Conservation (phyloP, 2,797 vertebrate genomes). For the Cichlasoma orientale region DNA sequence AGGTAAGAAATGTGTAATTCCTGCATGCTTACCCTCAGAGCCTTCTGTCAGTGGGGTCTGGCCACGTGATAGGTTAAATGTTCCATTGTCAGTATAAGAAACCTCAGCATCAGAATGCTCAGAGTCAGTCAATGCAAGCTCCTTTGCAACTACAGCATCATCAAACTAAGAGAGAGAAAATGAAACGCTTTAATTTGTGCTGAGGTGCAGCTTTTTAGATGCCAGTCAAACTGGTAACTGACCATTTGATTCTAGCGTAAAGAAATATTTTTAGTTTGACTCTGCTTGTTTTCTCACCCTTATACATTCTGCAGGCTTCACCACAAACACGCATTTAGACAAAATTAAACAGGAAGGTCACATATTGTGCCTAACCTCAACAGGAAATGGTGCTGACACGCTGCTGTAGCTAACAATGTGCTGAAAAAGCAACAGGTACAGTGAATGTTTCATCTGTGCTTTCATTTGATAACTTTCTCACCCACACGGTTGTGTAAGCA, state of each 20-base stretch:
- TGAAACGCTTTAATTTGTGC: neutral
- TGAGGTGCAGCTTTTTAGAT: neutral
- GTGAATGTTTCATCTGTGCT: neutral
- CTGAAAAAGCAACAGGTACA: neutral
- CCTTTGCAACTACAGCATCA: conserved; percentile 88
- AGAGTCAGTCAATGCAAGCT: conserved; percentile 92
- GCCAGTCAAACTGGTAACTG: neutral
- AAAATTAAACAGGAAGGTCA: neutral
- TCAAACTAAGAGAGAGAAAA: conserved; percentile 85
- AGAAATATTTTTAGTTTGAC: neutral
- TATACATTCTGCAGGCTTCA: neutral
- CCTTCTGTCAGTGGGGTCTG: conserved; percentile 97
- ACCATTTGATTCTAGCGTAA: neutral
- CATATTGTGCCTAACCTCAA: conserved; percentile 11
- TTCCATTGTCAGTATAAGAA: conserved; percentile 95
- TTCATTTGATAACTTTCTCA: neutral
- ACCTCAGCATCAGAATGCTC: conserved; percentile 96
- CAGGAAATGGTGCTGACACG: conserved; percentile 21
- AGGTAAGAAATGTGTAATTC: neutral
- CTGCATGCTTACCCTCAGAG: conserved; percentile 85
- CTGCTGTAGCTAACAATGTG: neutral
- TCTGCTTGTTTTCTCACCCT: neutral
- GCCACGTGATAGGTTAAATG: conserved; percentile 95
- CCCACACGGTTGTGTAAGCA: neutral
- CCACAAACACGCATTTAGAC: neutral